Evolutionary conservation across 1,140 invertebrate genomes (phyloP).

Genomic region (Drosophila melanica): DNA sequence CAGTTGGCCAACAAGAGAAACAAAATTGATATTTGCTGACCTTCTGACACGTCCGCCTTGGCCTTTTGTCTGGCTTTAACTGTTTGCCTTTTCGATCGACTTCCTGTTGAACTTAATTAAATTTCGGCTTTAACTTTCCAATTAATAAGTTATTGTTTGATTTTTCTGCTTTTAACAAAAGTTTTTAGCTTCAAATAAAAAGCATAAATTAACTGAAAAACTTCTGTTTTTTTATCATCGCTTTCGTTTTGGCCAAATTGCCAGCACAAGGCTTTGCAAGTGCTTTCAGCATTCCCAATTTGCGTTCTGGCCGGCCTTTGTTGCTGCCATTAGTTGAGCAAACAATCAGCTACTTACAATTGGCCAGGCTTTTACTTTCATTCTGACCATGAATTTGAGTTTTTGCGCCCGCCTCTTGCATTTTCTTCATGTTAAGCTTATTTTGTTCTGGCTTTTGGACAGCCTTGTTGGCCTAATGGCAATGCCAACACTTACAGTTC

Average conservation of each 20-base stretch:
- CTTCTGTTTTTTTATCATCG: background rate
- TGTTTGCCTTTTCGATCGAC: slow-evolving; percentile 10
- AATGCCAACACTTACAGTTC: slow-evolving; percentile 67
- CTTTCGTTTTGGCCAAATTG: background rate
- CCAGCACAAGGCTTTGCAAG: slow-evolving; percentile 31
- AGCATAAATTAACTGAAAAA: slow-evolving; percentile 32
- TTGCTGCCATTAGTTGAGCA: slow-evolving; percentile 71
- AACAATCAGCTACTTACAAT: slow-evolving; percentile 63
- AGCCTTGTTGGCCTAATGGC: slow-evolving; percentile 71
- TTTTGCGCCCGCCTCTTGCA: slow-evolving; percentile 1
- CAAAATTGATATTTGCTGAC: slow-evolving; percentile 20
- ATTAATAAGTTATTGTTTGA: slow-evolving; percentile 58
- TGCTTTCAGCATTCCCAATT: slow-evolving; percentile 54
- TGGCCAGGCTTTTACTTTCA: slow-evolving; percentile 7
- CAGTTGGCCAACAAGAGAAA: slow-evolving; percentile 28
- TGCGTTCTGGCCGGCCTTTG: slow-evolving; percentile 39
- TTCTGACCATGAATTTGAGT: slow-evolving; percentile 16
- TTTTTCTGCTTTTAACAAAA: slow-evolving; percentile 18
- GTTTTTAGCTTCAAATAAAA: slow-evolving; percentile 28
- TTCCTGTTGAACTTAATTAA: slow-evolving; percentile 43
- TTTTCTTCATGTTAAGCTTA: slow-evolving; percentile 38
- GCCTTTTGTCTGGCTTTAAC: slow-evolving; percentile 24
- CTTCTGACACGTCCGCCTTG: slow-evolving; percentile 12
- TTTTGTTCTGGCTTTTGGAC: slow-evolving; percentile 44
- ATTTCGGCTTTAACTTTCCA: slow-evolving; percentile 37